Base-by-base conservation (phyloP, 2,888 invertebrate species). In the Polydesmus complanatus region DNA sequence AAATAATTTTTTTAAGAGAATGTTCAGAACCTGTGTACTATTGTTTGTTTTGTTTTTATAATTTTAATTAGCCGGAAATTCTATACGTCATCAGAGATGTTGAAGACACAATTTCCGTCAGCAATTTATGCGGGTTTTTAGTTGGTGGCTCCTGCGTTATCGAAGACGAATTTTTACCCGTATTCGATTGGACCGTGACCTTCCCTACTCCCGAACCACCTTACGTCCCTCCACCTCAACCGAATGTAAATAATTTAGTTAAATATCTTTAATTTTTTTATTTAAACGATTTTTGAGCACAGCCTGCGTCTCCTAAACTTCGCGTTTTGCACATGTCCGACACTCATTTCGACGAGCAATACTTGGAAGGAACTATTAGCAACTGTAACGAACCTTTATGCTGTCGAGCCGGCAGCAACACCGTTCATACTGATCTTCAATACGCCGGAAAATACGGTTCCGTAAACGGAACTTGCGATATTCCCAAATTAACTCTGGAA, bases 361-460 rank as follows among this genome's bases (percentile, higher is more conserved):
- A 92, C 70, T 77, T 78, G 65, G 78, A 81, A 0, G 81, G 80
- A 27, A 80, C 83, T 1, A 80, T 83, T 56, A 83, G 85, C 0
- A 75, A 80, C 2, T 92, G 92, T 70, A 79, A 78, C 0, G 84
- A 85, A 66, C 86, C 88, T 1, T 76, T 84, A 3, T 93, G 92
- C 70, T 93, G 92, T 70, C 80, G 86, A 60, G 70, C 67, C 22
- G 80, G 81, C 69, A 78, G 78, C 1, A 71, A 71, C 18, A 73
- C 78, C 0, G 23, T 58, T 2, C 66, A 69, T 2, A 61, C 67
- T 1, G 64, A 68, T 49, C 66, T 69, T 26, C 73, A 73, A 0
- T 22, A 47, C 3, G 88, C 90, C 0, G 88, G 89, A 0, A 81
- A 77, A 67, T 91, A 88, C 87, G 90, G 90, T 1, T n/a, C n/a